phyloP scores from a whole-genome alignment of 2,113 vertebrate genomes.

The Calypte anna region DNA sequence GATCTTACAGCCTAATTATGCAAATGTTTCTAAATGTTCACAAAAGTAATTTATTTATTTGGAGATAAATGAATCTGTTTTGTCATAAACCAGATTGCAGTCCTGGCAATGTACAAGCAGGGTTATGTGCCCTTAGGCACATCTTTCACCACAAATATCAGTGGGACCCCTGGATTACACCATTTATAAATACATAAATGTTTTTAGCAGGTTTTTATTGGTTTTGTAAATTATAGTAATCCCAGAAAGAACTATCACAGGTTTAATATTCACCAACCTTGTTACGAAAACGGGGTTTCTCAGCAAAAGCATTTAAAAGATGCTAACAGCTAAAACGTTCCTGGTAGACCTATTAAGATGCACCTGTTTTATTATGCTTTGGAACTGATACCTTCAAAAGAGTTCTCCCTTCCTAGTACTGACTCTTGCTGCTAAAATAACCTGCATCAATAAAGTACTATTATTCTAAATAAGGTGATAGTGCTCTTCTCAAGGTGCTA shows the following conservation, averaged over 20 bases:
- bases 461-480: slow-evolving; percentile 12
- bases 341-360: slow-evolving; percentile 80
- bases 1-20: slow-evolving; percentile 98
- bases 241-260: slow-evolving; percentile 78
- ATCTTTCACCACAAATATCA: slow-evolving; percentile 88
- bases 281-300: slow-evolving; percentile 82
- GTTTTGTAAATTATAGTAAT: slow-evolving; percentile 80
- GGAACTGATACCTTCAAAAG: slow-evolving; percentile 62
- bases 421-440: slow-evolving; percentile 41
- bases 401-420: slow-evolving; percentile 9
- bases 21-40: slow-evolving; percentile 96
- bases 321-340: slow-evolving; percentile 80
- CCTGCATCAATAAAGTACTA: slow-evolving; percentile 12
- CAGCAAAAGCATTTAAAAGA: slow-evolving; percentile 81
- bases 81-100: slow-evolving; percentile 93
- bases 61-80: slow-evolving; percentile 94
- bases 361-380: slow-evolving; percentile 81
- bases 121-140: slow-evolving; percentile 90
- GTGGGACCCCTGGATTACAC: slow-evolving; percentile 89
- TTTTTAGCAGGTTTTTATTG: slow-evolving; percentile 88
- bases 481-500: not conserved
- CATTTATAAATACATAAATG: slow-evolving; percentile 93
- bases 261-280: slow-evolving; percentile 82
- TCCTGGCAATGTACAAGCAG: slow-evolving; percentile 82
- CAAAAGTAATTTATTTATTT: slow-evolving; percentile 96